Evolutionary conservation across 2,888 invertebrate genomes (phyloP).

Genomic region (Pyralis farinalis): DNA sequence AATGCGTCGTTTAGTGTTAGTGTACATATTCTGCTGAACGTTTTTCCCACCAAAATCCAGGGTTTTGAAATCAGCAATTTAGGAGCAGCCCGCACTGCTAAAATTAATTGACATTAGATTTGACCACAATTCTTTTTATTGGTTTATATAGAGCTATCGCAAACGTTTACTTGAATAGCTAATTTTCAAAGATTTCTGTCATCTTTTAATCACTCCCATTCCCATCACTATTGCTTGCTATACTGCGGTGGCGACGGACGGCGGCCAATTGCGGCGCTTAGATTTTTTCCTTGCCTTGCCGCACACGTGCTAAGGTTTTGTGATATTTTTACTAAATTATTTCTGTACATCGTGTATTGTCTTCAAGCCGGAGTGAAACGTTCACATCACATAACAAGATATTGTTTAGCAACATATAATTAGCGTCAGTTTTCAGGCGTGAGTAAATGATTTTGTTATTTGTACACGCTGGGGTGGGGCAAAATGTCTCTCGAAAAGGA

Average conservation of each 20-base stretch:
- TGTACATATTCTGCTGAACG: too few relatives aligned
- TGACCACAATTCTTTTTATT: too few relatives aligned
- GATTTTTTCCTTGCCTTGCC: constrained; percentile 69
- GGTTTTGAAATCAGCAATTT: too few relatives aligned
- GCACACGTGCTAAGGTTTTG: constrained; percentile 78
- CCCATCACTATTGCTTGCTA: constrained; percentile 28
- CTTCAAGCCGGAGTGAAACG: constrained; percentile 36
- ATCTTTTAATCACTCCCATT: too few relatives aligned
- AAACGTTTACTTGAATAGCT: too few relatives aligned
- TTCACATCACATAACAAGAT: constrained; percentile 40
- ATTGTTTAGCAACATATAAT: constrained; percentile 48
- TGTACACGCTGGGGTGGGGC: constrained; percentile 74
- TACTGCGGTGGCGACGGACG: too few relatives aligned
- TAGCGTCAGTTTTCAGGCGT: constrained; percentile 49
- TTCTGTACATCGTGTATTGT: constrained; percentile 59
- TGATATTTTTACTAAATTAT: constrained; percentile 71
- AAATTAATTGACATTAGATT: too few relatives aligned
- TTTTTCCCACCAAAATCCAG: too few relatives aligned
- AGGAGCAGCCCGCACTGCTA: too few relatives aligned
- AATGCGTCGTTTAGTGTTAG: too few relatives aligned
- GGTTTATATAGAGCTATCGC: too few relatives aligned
- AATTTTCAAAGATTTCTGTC: too few relatives aligned
- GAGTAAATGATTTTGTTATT: constrained; percentile 53
- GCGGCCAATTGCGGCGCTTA: constrained; percentile 20
- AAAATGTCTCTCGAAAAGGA: constrained; percentile 63